Evolutionary conservation across 2,113 vertebrate genomes (phyloP), one percentile per base, ranked within the genome.

Genomic region (Halichoerus grypus): DNA sequence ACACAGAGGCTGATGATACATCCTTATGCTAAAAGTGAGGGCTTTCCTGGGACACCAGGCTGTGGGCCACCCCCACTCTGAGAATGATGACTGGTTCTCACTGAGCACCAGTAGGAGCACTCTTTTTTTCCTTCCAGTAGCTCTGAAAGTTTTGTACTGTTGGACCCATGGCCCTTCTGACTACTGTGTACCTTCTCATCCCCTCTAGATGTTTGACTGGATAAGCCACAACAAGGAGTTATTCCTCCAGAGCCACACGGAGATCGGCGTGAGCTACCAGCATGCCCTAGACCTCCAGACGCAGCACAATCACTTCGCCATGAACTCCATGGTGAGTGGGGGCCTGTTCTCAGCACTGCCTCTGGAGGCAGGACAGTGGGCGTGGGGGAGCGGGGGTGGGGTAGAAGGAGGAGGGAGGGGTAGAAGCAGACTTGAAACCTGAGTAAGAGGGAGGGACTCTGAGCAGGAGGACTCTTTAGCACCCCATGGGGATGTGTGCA

Each of bases 141-240:
- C 71, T 91, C 28, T 82, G 71, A 71, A 36, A 55, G 10, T 67
- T 88, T 94, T 92, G 51, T 22, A 4, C 12, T 57, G 5, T 72
- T 74, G 46, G 53, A 65, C 69, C 10, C 31, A 87, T 98, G 82
- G 97, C 51, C 0, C 3, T 91, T 82, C 86, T 97, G 76, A 90
- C 80, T 67, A 85, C 79, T 91, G 61, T 91, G 36, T 94, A 74
- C 61, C n/a, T 88, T 89, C 67, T 90, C 94, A 3, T 97, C 92
- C 3, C 49, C 72, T 98, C 79, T 97, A 99, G 99, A 99, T 99
- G 99, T 99, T 99, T 1, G 99, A 99, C 98, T 99, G 99, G 99
- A 99, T 99, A 99, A 99, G 99, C 98, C 99, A 99, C 99, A 99
- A 99, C 98, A 99, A 99, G 95, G 99, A 99, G 67, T 95, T 99